phyloP scores from a whole-genome alignment of 2,888 invertebrate genomes.

The Ernsta delagoae region DNA sequence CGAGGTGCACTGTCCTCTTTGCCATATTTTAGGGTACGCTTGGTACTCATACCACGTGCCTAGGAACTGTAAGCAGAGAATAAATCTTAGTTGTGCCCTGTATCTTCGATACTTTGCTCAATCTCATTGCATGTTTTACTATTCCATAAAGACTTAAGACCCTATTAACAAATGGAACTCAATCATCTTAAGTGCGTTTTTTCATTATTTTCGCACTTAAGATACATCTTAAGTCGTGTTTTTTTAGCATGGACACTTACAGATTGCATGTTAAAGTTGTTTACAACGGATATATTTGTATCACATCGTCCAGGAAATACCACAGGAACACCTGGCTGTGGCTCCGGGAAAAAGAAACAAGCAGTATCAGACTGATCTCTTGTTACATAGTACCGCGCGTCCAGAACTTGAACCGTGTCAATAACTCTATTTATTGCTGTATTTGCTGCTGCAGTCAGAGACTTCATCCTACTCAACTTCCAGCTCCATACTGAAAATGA shows the following conservation, averaged over 20 bases:
- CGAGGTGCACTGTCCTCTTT: conserved; percentile 61
- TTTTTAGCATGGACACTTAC: conserved; percentile 53
- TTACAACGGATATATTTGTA: conserved; percentile 49
- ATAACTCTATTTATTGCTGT: not conserved
- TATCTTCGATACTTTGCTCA: too few relatives aligned
- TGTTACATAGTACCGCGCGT: conserved; percentile 49
- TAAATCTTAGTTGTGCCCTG: not conserved
- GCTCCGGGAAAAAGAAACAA: conserved; percentile 68
- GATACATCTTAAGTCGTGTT: too few relatives aligned
- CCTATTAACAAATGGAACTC: too few relatives aligned
- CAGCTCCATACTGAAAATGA: conserved; percentile 3
- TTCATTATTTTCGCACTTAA: too few relatives aligned
- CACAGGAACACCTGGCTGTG: conserved; percentile 57
- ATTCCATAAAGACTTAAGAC: too few relatives aligned
- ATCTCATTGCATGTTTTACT: too few relatives aligned
- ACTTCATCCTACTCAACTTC: not conserved
- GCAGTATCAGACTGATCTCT: conserved; percentile 54
- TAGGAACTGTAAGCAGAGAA: conserved; percentile 44
- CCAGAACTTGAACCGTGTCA: not conserved
- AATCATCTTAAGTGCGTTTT: too few relatives aligned
- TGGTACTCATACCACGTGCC: conserved; percentile 50
- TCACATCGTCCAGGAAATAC: conserved; percentile 66
- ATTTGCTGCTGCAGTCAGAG: not conserved
- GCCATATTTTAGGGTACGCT: conserved; percentile 53
- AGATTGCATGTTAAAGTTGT: conserved; percentile 50